Conservation (phyloP, 1,140 invertebrate species). For the Cheumatopsyche charites region DNA sequence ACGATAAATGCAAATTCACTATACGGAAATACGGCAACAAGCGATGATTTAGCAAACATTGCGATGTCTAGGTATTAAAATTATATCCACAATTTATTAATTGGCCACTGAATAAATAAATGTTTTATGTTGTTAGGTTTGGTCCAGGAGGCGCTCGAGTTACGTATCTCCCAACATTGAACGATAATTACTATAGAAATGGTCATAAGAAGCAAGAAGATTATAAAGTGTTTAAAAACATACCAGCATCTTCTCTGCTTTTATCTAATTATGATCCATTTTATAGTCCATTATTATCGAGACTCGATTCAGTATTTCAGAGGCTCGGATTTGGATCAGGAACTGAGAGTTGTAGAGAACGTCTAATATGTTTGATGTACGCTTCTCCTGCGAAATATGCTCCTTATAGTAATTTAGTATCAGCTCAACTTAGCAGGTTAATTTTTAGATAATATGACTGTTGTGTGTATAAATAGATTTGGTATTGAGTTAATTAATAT, state of each 20-base stretch:
- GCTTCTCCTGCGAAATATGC: constrained; percentile 83
- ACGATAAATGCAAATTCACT: constrained; percentile 37
- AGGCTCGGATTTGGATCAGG: constrained; percentile 65
- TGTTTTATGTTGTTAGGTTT: constrained; percentile 54
- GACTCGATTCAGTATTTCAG: constrained; percentile 81
- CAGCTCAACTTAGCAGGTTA: constrained; percentile 81
- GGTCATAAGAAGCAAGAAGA: constrained; percentile 52
- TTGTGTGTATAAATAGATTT: neutral
- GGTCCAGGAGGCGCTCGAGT: constrained; percentile 59
- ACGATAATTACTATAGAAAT: constrained; percentile 62
- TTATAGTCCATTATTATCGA: constrained; percentile 80
- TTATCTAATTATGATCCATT: constrained; percentile 86
- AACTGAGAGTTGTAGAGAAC: constrained; percentile 74
- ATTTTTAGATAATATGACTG: neutral
- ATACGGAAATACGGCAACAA: constrained; percentile 34
- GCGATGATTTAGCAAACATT: constrained; percentile 38
- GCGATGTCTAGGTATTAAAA: constrained; percentile 47
- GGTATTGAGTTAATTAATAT: neutral
- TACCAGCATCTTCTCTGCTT: constrained; percentile 79
- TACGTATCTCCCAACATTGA: constrained; percentile 57
- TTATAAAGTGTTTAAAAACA: constrained; percentile 75
- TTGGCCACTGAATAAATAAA: too few species aligned
- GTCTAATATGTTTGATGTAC: constrained; percentile 85
- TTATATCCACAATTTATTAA: too few species aligned
- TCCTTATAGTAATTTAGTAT: constrained; percentile 85